Conservation (phyloP, 2,113 vertebrate species). For the Todiramphus saurophagus region DNA sequence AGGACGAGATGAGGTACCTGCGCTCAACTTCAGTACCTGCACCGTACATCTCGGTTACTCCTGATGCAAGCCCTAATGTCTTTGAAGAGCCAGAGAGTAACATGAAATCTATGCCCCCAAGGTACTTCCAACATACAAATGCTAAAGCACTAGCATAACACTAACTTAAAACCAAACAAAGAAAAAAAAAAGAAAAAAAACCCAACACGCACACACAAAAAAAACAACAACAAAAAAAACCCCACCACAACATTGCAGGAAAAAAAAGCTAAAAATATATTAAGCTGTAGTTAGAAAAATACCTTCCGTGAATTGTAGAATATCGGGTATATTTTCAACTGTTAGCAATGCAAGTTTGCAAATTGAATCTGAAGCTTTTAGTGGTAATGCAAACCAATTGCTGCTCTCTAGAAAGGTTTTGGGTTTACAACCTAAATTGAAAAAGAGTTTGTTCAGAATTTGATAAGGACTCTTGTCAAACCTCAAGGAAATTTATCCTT, state of each 20-base stretch:
- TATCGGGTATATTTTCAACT: not conserved
- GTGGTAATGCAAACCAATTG: not conserved
- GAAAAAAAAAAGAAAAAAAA: no score
- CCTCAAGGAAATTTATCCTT: not conserved
- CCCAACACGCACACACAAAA: no score
- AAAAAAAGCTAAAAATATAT: not conserved
- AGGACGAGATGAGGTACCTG: constrained; percentile 97
- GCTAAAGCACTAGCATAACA: not conserved
- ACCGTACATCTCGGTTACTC: constrained; percentile 97
- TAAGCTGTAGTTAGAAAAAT: not conserved
- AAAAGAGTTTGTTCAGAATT: not conserved
- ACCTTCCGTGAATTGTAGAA: not conserved
- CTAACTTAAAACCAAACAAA: rapidly evolving
- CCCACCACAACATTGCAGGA: not conserved
- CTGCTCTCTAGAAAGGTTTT: not conserved
- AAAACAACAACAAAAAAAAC: no score
- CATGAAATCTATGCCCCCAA: constrained; percentile 99
- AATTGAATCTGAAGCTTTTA: not conserved
- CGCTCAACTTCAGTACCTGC: constrained; percentile 97
- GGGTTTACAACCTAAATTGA: not conserved
- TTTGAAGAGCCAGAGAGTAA: constrained; percentile 98
- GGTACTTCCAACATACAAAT: constrained; percentile 72
- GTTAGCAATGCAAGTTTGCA: not conserved
- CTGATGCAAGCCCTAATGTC: constrained; percentile 95
- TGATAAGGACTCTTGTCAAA: not conserved